Evolutionary conservation across 2,113 vertebrate genomes (phyloP), one percentile per base, ranked within the genome.

Genomic region (Peromyscus maniculatus): DNA sequence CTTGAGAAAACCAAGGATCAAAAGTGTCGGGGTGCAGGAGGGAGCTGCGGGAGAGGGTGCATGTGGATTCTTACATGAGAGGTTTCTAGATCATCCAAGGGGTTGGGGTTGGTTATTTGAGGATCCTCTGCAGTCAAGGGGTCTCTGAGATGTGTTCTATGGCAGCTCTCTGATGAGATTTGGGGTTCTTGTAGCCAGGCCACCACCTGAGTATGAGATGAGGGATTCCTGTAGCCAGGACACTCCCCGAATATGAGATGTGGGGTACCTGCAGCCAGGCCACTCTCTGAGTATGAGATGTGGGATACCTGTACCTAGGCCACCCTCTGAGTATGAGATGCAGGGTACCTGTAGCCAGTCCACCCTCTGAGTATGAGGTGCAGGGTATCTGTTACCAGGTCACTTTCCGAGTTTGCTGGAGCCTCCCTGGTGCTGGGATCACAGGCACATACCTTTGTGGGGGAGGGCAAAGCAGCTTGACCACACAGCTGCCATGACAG

Each of bases 11-110:
- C 55, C 55, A 59, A 55, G 79, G n/a, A 19, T 88, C 19, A 4
- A 31, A n/a, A 69, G 15, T n/a, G 2, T 7, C 3, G 49, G 78
- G 19, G 7, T 1, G 0, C 11, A 11, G 28, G 5, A 39, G n/a
- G 1, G 4, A 4, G 80, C 55, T 15, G 69, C 17, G 28, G 55
- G 49, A 78, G 17, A 57, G 49, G 55, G 24, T 64, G 16, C 2
- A 13, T 22, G 13, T 46, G 7, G 26, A 55, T 91, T 62, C 36
- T 71, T 49, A 10, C 75, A 43, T 43, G 52, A 69, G 49, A 75
- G 80, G 6, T 31, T 74, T 78, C 28, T 57, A 10, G 84, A 21
- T 91, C 13, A 5, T 4, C 0, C 36, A 39, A 24, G 10, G 2
- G 39, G 78, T 39, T 43, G 57, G 13, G 64, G 91, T 33, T 59